phyloP scores from a whole-genome alignment of 2,888 invertebrate species.

The Ichneumon xanthorius region DNA sequence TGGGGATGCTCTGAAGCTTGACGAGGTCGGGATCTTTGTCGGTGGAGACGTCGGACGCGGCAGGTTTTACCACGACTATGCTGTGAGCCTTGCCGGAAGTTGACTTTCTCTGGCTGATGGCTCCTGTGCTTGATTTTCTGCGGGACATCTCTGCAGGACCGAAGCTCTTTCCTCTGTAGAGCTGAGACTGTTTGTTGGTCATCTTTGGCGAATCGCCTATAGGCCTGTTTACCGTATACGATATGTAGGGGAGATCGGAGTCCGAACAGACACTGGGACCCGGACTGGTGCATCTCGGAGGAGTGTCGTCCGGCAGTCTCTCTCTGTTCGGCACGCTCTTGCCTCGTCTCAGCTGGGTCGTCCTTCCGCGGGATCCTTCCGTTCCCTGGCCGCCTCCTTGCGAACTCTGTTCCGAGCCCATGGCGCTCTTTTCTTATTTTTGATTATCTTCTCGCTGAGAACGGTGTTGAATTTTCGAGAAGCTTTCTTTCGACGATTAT shows the following conservation, averaged over 20 bases:
- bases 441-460: not conserved
- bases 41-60: slow-evolving; percentile 87
- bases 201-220: slow-evolving; percentile 96
- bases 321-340: slow-evolving; percentile 83
- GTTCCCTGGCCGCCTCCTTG: slow-evolving; percentile 74
- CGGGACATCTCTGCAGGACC: slow-evolving; percentile 79
- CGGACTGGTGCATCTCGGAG: slow-evolving; percentile 92
- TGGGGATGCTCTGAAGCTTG: slow-evolving; percentile 92
- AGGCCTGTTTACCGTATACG: slow-evolving; percentile 95
- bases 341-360: slow-evolving; percentile 79
- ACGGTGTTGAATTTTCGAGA: not conserved
- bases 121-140: slow-evolving; percentile 77
- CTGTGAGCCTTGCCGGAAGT: slow-evolving; percentile 87
- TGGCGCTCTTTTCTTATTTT: slow-evolving; percentile 58
- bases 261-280: slow-evolving; percentile 96
- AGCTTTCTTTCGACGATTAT: not conserved
- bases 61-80: slow-evolving; percentile 92
- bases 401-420: slow-evolving; percentile 84
- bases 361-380: slow-evolving; percentile 73
- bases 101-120: slow-evolving; percentile 74
- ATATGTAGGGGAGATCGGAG: slow-evolving; percentile 95
- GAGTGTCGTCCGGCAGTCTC: slow-evolving; percentile 81
- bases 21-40: slow-evolving; percentile 92
- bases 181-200: slow-evolving; percentile 87
- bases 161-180: slow-evolving; percentile 80